phyloP scores from a whole-genome alignment of 2,888 invertebrate genomes.

The Eupelmus urozonus region DNA sequence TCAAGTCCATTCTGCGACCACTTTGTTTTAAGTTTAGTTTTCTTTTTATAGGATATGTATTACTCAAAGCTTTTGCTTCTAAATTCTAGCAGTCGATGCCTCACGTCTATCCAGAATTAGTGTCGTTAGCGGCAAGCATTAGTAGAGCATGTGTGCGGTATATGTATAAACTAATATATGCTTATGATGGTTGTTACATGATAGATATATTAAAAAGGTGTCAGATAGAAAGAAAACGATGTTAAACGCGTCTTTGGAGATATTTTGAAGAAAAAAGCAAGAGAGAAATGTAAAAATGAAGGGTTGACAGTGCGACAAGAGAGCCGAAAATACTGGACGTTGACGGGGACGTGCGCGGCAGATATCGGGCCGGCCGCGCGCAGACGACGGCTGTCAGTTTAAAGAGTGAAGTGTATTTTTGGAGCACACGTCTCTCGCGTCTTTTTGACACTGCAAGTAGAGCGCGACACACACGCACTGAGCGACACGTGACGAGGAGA shows the following conservation, averaged over 20 bases:
- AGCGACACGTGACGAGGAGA: constrained; percentile 15
- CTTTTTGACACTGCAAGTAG: constrained; percentile 54
- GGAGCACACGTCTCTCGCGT: constrained; percentile 16
- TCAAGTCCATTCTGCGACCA: not conserved
- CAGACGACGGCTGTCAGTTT: constrained; percentile 54
- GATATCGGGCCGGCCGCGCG: too few relatives aligned
- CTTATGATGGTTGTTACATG: constrained; percentile 19
- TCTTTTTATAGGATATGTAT: not conserved
- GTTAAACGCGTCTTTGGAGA: constrained; percentile 8
- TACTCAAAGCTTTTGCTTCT: not conserved
- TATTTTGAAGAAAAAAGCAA: not conserved
- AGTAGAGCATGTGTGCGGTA: constrained; percentile 36
- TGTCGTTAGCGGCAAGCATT: constrained; percentile 50
- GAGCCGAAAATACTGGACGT: constrained; percentile 51
- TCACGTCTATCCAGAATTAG: constrained; percentile 38
- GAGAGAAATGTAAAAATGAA: constrained; percentile 47
- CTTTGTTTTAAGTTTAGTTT: constrained; percentile 7
- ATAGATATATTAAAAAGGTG: not conserved
- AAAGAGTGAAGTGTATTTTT: constrained; percentile 53
- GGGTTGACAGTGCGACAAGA: constrained; percentile 23
- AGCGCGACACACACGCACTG: constrained; percentile 32
- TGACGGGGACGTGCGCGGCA: too few relatives aligned
- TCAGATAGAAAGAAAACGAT: constrained; percentile 12
- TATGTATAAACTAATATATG: not conserved
- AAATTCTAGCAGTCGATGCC: not conserved